phyloP scores from a whole-genome alignment of 2,113 vertebrate species.

The Macrotis lagotis region DNA sequence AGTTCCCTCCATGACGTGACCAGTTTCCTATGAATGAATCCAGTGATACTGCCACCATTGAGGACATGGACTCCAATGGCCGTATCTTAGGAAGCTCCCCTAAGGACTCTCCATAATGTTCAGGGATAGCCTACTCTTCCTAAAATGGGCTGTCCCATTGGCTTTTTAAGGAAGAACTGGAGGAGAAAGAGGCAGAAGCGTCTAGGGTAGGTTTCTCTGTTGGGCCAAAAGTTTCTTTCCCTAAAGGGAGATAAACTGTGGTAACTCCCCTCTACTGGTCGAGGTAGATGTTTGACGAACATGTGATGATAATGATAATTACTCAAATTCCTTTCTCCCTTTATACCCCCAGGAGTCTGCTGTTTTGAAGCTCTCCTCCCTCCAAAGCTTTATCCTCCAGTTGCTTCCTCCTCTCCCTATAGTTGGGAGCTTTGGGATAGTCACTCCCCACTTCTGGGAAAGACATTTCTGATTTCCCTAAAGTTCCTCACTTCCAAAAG shows the following conservation, averaged over 20 bases:
- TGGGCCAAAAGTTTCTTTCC: conserved; percentile 40
- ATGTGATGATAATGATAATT: conserved; percentile 70
- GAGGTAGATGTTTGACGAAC: conserved; percentile 73
- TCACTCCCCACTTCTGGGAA: not conserved
- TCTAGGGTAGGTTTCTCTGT: conserved; percentile 28
- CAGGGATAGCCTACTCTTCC: not conserved
- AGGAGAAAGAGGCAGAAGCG: not conserved
- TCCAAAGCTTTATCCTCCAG: conserved; percentile 6
- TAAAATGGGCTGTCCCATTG: no score
- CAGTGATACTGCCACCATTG: not conserved
- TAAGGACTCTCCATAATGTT: not conserved
- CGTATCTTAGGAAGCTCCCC: not conserved
- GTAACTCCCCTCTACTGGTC: conserved; percentile 37
- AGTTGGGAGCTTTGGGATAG: not conserved
- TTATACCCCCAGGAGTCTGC: conserved; percentile 39
- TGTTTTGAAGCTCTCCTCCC: conserved; percentile 65
- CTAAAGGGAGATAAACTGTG: conserved; percentile 50
- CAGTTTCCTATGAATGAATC: not conserved
- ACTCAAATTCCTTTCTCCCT: conserved; percentile 67
- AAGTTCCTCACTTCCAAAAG: not conserved
- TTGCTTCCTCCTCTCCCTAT: not conserved
- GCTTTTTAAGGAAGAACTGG: not conserved
- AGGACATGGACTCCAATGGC: not conserved
- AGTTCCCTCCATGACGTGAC: not conserved
- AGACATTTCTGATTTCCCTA: not conserved